Percentiles rank a stretch among this genome's conserved stretches.
These are phyloP conservation scores for Lamellibrachia luymesi DNA, from an alignment of 1,140 invertebrate genomes.

Conservation along the genomic window DNA sequence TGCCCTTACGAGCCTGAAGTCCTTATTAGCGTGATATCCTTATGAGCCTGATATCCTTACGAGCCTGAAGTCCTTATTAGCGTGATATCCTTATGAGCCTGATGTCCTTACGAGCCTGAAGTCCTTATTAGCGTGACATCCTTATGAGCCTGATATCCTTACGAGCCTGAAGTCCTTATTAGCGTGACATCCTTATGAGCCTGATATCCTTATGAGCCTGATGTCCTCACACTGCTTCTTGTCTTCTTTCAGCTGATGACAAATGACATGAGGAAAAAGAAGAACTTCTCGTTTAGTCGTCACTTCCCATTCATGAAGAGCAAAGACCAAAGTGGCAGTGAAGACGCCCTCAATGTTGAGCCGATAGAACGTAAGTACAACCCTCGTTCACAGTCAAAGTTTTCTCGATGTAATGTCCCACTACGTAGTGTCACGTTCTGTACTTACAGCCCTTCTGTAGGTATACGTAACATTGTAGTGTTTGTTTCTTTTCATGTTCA, in stretches of 20 bases:
- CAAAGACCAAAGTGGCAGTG: constrained; percentile 87
- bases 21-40: no score
- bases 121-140: no score
- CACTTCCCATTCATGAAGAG: constrained; percentile 98
- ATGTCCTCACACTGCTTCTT: not conserved
- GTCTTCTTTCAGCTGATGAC: constrained; percentile 31
- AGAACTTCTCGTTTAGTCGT: constrained; percentile 94
- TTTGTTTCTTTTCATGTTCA: no score
- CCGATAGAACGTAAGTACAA: not conserved
- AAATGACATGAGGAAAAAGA: constrained; percentile 67
- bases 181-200: not conserved
- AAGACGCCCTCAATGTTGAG: constrained; percentile 93
- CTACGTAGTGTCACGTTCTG: not conserved
- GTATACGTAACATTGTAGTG: no score
- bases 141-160: no score
- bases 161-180: no score
- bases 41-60: no score
- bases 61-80: no score
- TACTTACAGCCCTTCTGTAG: not conserved
- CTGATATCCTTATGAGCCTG: not conserved
- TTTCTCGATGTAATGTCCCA: not conserved
- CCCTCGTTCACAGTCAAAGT: not conserved
- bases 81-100: no score
- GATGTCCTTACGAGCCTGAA: no score
- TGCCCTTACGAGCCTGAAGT: no score